phyloP scores from a whole-genome alignment of 2,113 vertebrate genomes.

The Myotis lucifugus region DNA sequence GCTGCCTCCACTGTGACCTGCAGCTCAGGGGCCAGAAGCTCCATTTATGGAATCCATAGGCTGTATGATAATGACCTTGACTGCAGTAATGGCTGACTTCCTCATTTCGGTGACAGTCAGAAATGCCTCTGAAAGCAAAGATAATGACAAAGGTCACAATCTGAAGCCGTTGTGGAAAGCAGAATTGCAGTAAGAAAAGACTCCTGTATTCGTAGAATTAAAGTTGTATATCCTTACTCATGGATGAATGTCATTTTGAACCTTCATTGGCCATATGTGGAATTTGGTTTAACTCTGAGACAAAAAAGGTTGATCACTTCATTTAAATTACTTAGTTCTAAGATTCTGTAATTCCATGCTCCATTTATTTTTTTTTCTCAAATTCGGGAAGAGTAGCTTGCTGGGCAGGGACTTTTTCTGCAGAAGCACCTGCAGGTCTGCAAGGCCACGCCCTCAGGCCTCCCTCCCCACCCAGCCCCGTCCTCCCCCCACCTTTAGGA shows the following conservation, averaged over 20 bases:
- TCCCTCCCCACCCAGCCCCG: background rate
- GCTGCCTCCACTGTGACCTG: background rate
- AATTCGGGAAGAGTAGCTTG: background rate
- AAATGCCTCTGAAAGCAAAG: no score
- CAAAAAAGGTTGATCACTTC: background rate
- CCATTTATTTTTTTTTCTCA: background rate
- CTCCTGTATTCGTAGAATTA: no score
- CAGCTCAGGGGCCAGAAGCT: background rate
- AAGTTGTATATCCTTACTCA: no score
- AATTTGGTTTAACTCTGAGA: background rate
- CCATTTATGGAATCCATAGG: background rate
- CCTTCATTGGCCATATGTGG: background rate
- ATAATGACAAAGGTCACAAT: no score
- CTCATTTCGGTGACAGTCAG: background rate
- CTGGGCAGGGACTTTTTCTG: background rate
- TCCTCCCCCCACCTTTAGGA: accelerated
- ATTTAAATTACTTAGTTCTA: background rate
- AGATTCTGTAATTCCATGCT: background rate
- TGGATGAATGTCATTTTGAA: background rate
- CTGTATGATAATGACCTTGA: background rate
- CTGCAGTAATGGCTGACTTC: background rate
- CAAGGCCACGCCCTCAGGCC: background rate
- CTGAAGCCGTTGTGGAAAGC: no score
- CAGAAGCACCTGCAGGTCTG: background rate
- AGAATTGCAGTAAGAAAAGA: no score